These are phyloP conservation scores for Anodontia alba DNA, from an alignment of 2,888 invertebrate genomes.

Conservation along the genomic window DNA sequence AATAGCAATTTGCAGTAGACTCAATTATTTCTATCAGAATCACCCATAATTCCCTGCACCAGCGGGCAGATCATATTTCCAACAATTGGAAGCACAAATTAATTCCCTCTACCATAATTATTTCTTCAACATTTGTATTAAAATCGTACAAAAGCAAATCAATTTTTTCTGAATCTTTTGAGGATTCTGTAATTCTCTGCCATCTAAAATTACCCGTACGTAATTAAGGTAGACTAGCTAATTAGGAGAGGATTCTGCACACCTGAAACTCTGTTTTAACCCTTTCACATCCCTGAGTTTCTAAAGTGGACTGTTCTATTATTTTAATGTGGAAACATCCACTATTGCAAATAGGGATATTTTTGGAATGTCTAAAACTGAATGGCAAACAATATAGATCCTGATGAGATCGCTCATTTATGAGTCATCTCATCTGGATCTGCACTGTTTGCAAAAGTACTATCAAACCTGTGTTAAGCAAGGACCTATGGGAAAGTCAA, in stretches of 20 bases:
- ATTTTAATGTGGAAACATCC: too few relatives aligned
- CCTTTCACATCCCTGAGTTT: too few relatives aligned
- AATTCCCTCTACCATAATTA: slow-evolving; percentile 57
- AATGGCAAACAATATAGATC: too few relatives aligned
- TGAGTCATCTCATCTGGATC: too few relatives aligned
- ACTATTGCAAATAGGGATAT: too few relatives aligned
- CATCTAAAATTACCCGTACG: slow-evolving; percentile 6
- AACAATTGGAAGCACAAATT: slow-evolving; percentile 54
- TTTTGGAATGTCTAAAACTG: too few relatives aligned
- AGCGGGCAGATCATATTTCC: slow-evolving; percentile 38
- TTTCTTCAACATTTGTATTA: slow-evolving; percentile 55
- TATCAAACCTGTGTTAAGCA: too few relatives aligned
- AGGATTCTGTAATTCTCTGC: slow-evolving; percentile 30
- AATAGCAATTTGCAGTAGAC: slow-evolving; percentile 13
- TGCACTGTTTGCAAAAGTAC: too few relatives aligned
- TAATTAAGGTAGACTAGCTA: slow-evolving; percentile 9
- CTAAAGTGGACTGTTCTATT: too few relatives aligned
- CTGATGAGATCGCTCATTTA: too few relatives aligned
- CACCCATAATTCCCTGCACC: slow-evolving; percentile 37
- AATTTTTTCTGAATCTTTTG: slow-evolving; percentile 53
- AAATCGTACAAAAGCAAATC: slow-evolving; percentile 59
- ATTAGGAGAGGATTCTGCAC: background rate
- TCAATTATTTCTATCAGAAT: slow-evolving; percentile 6
- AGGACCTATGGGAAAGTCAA: too few relatives aligned
- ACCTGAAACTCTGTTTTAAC: background rate